phyloP scores from a whole-genome alignment of 2,113 vertebrate species.

The Periophthalmus modestus region DNA sequence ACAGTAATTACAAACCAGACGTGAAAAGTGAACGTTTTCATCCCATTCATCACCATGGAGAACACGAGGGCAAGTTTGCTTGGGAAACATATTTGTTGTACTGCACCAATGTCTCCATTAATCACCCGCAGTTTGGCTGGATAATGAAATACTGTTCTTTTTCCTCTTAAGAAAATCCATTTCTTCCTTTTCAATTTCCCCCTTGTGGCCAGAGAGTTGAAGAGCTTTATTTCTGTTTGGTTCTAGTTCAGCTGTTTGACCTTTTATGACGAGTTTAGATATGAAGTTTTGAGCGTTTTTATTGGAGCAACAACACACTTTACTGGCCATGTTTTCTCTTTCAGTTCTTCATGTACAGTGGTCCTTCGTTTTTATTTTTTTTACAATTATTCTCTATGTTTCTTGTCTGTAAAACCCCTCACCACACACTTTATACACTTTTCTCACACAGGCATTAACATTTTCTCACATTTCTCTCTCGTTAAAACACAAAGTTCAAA shows the following conservation, averaged over 20 bases:
- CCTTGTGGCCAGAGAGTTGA: not conserved
- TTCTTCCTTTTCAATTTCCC: not conserved
- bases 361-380: too few species aligned
- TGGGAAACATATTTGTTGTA: slow-evolving; percentile 14
- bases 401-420: too few species aligned
- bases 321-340: not conserved
- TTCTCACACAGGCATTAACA: too few species aligned
- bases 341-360: too few species aligned
- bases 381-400: too few species aligned
- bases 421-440: too few species aligned
- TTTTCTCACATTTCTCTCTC: too few species aligned
- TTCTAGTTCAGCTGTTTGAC: slow-evolving; percentile 11
- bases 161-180: slow-evolving; percentile 23
- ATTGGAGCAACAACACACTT: not conserved
- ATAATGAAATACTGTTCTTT: slow-evolving; percentile 24
- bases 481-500: too few species aligned
- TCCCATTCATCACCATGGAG: not conserved
- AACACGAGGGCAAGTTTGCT: not conserved
- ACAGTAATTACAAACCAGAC: not conserved
- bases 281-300: not conserved
- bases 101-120: slow-evolving; percentile 10
- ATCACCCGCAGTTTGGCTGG: slow-evolving; percentile 29
- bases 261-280: slow-evolving; percentile 6
- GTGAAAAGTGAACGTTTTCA: not conserved
- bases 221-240: not conserved